Evolutionary conservation across 1,140 invertebrate genomes (phyloP), one percentile per base, ranked within the genome.

Genomic region (Drosophila lowei): DNA sequence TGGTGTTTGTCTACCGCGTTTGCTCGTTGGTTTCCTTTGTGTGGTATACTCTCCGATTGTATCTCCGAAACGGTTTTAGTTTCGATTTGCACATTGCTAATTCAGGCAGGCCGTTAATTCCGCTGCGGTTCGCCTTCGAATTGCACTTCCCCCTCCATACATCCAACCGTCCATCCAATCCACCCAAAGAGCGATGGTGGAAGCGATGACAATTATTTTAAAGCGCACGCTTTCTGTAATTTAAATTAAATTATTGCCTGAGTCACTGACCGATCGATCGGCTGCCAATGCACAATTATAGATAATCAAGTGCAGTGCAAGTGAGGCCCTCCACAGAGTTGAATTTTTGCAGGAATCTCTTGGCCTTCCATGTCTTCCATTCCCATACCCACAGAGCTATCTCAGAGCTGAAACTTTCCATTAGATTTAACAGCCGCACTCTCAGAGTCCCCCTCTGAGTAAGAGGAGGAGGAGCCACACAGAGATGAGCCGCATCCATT

Each of bases 71-170:
- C 34, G 34, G 50, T 53, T 53, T 53, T 16, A 28, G 21, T 53
- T 53, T 55, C 52, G 53, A 28, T 70, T 44, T 66, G 54, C 56
- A 68, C 66, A 53, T 72, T 61, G 66, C 66, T 72, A 71, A 72
- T 72, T 72, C 66, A 49, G 44, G 16, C 59, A 38, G 16, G 38
- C 56, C 56, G 56, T 58, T 58, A 58, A 46, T 58, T 46, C 42
- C 34, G 41, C 42, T 25, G 54, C 52, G 48, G 66, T 42, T 72
- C 25, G 68, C 68, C 68, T 72, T 72, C 50, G 48, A 28, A 61
- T 60, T 72, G 61, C 52, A 49, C 57, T 72, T 72, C 56, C 67
- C 56, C 34, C 34, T 11, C 34, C 28, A 7, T 34, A 1, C 23
- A 23, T 23, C 3, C 9, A 38, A 1, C 34, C 34, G 9, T 15